A percentile compares a stretch with the other conserved stretches of the same genome.
Evolutionary conservation across 2,888 invertebrate species (phyloP).

Genomic region (Ypsolopha scabrella): DNA sequence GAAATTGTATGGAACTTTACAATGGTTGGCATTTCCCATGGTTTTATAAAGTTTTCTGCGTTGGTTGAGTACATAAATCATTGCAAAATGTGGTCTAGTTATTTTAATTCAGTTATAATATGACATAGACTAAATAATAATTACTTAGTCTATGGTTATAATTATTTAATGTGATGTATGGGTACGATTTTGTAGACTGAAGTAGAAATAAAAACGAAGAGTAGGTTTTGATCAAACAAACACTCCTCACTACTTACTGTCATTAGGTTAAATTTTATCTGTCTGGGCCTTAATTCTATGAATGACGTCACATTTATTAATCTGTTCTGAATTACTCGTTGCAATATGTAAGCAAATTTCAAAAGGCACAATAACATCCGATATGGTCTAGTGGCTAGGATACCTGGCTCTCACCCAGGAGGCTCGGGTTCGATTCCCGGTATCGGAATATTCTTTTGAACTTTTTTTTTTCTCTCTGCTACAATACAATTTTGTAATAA

Average conservation of each 20-base stretch:
- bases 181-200: too few relatives aligned
- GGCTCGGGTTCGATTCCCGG: constrained; percentile 75
- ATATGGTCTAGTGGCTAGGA: constrained; percentile 75
- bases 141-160: too few relatives aligned
- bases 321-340: too few relatives aligned
- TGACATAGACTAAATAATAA: too few relatives aligned
- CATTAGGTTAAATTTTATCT: too few relatives aligned
- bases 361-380: constrained; percentile 29
- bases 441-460: constrained; percentile 48
- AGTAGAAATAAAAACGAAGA: too few relatives aligned
- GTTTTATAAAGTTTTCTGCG: neutral
- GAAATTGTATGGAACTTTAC: neutral
- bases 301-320: too few relatives aligned
- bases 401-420: constrained; percentile 73
- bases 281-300: too few relatives aligned
- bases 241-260: too few relatives aligned
- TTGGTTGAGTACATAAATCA: neutral
- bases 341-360: neutral
- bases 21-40: neutral
- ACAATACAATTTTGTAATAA: neutral
- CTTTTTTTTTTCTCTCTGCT: neutral
- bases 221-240: too few relatives aligned
- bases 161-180: neutral
- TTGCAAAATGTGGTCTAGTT: neutral
- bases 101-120: neutral